phyloP scores from a whole-genome alignment of 2,797 vertebrate genomes.

The Coilia nasus region DNA sequence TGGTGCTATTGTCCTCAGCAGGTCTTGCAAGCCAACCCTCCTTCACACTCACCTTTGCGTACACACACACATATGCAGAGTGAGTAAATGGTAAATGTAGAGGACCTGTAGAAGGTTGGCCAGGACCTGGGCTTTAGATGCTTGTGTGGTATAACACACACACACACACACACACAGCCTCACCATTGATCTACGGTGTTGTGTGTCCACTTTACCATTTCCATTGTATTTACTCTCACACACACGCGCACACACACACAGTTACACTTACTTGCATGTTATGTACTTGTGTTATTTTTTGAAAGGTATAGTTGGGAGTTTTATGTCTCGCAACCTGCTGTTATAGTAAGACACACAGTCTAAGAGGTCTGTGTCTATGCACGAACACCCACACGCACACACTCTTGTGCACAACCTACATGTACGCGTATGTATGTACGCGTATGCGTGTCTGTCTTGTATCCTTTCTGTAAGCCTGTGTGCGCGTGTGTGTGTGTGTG shows the following conservation, averaged over 20 bases:
- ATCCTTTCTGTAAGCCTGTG: not conserved
- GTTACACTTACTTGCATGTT: not conserved
- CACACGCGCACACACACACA: not conserved
- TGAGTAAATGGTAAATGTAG: not conserved
- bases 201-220: conserved; percentile 17
- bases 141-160: conserved; percentile 7
- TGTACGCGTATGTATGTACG: not conserved
- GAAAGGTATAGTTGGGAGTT: not conserved
- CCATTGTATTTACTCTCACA: not conserved
- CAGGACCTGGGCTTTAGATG: not conserved
- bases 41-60: not conserved
- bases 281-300: not conserved
- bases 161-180: not conserved
- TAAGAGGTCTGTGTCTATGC: not conserved
- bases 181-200: not conserved
- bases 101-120: not conserved
- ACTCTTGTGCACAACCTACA: not conserved
- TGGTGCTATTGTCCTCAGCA: not conserved
- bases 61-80: conserved; percentile 16
- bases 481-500: not conserved
- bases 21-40: conserved; percentile 20
- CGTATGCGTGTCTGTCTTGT: not conserved
- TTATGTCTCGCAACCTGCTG: not conserved
- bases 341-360: not conserved
- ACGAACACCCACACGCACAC: conserved; percentile 3